Evolutionary conservation across 1,140 invertebrate genomes (phyloP).

Genomic region (Pseudomyrmex cubaensis): DNA sequence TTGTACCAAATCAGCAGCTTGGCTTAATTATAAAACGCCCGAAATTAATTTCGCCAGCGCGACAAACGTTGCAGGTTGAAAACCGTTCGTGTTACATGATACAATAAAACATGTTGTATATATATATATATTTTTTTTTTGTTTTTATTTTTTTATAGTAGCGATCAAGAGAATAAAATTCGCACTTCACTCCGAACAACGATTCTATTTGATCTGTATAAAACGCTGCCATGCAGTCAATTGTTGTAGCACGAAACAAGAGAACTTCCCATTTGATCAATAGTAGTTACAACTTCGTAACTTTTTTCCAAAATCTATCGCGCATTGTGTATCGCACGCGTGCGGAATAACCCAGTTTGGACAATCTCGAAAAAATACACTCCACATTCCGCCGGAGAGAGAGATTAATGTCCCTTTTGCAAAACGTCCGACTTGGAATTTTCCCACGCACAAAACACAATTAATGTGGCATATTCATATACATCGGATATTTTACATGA

Average conservation of each 20-base stretch:
- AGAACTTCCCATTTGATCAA: constrained; percentile 25
- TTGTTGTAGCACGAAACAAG: constrained; percentile 32
- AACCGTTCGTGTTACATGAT: constrained; percentile 3
- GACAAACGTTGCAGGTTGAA: not conserved
- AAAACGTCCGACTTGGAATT: not conserved
- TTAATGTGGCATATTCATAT: not conserved
- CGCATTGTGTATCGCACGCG: not conserved
- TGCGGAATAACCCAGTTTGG: not conserved
- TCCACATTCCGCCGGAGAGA: too few species aligned
- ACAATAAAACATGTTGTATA: not conserved
- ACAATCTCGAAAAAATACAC: not conserved
- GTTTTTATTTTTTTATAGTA: not conserved
- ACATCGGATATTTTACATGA: constrained; percentile 26
- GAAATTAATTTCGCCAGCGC: constrained; percentile 18
- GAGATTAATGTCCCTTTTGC: not conserved
- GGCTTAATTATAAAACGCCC: constrained; percentile 35
- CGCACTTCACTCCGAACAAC: not conserved
- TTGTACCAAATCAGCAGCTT: constrained; percentile 30
- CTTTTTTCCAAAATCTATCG: constrained; percentile 1
- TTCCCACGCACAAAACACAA: not conserved
- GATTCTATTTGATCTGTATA: constrained; percentile 2
- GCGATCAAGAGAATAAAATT: not conserved
- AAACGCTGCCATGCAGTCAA: not conserved
- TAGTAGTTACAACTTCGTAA: constrained; percentile 29
- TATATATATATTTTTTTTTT: too few species aligned